Percentiles rank a stretch among this genome's conserved stretches.
Conservation (phyloP, 2,888 invertebrate species). For the Tolmerus cingulatus region DNA sequence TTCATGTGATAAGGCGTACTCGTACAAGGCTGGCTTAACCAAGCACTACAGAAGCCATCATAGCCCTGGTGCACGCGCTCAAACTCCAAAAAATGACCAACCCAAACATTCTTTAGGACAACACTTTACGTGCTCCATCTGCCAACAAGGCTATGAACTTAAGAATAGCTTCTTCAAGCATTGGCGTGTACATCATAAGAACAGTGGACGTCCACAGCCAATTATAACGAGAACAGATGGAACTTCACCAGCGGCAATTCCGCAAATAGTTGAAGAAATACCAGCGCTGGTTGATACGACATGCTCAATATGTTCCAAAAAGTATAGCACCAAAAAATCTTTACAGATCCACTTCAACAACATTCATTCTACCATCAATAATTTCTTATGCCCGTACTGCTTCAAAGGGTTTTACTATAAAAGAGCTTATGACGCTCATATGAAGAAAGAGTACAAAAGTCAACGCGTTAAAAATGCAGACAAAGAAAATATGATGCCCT, state of each 20-base stretch:
- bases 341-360: not conserved
- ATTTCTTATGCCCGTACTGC: not conserved
- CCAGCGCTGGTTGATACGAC: not conserved
- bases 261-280: not conserved
- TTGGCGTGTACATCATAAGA: not conserved
- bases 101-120: not conserved
- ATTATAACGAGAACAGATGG: not conserved
- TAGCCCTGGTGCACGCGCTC: not conserved
- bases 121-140: not conserved
- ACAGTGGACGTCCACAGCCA: not conserved
- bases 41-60: not conserved
- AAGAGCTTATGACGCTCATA: not conserved
- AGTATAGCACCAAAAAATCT: not conserved
- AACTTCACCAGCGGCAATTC: not conserved
- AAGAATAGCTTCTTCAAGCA: not conserved
- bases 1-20: not conserved
- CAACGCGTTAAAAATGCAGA: not conserved
- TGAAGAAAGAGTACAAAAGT: not conserved
- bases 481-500: not conserved
- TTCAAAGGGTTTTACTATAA: conserved; percentile 3
- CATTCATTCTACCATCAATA: not conserved
- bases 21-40: not conserved
- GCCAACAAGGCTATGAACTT: not conserved
- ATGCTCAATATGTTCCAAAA: not conserved
- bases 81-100: too few species aligned